Base-by-base conservation (phyloP, 2,888 invertebrate genomes). In the Axea sp. region DNA sequence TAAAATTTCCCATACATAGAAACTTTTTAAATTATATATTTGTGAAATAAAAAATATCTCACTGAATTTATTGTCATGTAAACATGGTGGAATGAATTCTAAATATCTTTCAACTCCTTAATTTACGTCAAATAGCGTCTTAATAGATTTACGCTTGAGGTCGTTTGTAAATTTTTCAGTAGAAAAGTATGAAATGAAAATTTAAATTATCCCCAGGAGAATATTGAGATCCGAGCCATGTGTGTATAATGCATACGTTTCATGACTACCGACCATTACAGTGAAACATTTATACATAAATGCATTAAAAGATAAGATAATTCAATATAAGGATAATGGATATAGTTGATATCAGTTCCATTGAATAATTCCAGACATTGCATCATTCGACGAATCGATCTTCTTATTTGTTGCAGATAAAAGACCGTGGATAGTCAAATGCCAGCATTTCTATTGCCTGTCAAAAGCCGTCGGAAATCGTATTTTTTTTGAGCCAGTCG, bases 391-490 rank as follows among this genome's bases (percentile, higher is more conserved):
- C 19, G 4, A 19, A 19, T 33, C 17, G 28, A 41, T 28, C 26
- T 1, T 7, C 15, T 53, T 64, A 11, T 53, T 19, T 33, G 12
- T 64, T 11, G 15, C n/a, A 35, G 19, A 33, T 41, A 19, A 64
- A 35, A 43, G 47, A 14, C 3, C 8, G 24, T 3, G 35, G 7
- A 53, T 43, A 64, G 41, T 33, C 43, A 47, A 60, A 60, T 47
- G 11, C 30, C 22, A 22, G 22, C 7, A 47, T 30, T 43, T 47
- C 11, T 45, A 30, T 15, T 30, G 7, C 19, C 17, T 59, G 49
- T 59, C 49, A 49, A 68, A 51, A 24, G 59, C 12, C 31, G 8
- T 17, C 41, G 39, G 41, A 59, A 57, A 47, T 67, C 49, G 8
- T 17, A 41, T 4, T 57, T 49, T 68, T 41, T 49, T 37, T 41